These are phyloP conservation scores for Drymodes brunneopygia DNA, from an alignment of 2,113 vertebrate species.

Conservation along the genomic window DNA sequence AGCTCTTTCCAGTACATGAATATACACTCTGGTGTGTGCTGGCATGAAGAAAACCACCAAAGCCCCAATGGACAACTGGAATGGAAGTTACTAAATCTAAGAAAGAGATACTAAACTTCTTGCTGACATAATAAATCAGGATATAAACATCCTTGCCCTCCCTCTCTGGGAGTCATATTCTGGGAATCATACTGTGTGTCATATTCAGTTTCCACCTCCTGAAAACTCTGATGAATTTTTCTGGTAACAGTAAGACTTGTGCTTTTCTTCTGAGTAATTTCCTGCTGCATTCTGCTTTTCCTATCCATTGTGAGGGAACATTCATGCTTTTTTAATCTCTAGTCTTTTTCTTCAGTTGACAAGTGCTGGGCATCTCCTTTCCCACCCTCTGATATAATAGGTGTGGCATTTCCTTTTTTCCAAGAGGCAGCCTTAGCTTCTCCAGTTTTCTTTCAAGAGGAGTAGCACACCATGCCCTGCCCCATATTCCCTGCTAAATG, in stretches of 20 bases:
- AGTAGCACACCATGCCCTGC: background rate
- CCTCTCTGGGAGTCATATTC: too few species aligned
- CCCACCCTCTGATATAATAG: background rate
- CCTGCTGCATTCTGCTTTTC: background rate
- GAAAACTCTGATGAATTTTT: background rate
- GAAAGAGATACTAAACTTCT: background rate
- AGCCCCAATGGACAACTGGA: background rate
- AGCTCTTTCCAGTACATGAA: background rate
- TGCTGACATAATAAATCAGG: background rate
- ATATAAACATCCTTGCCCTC: background rate
- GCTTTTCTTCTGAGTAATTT: background rate
- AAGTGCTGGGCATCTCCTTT: background rate
- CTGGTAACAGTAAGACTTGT: background rate
- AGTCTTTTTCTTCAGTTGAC: background rate
- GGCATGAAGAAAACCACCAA: background rate
- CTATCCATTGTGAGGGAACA: background rate
- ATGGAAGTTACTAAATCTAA: background rate
- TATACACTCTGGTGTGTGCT: background rate
- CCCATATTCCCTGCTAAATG: background rate
- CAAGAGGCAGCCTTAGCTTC: background rate
- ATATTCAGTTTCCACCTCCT: background rate
- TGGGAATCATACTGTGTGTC: too few species aligned
- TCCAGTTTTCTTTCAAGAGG: background rate
- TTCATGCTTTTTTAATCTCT: background rate
- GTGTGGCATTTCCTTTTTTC: background rate